Base-by-base conservation (phyloP, 2,888 invertebrate genomes). In the Platerodrilus igneus region DNA sequence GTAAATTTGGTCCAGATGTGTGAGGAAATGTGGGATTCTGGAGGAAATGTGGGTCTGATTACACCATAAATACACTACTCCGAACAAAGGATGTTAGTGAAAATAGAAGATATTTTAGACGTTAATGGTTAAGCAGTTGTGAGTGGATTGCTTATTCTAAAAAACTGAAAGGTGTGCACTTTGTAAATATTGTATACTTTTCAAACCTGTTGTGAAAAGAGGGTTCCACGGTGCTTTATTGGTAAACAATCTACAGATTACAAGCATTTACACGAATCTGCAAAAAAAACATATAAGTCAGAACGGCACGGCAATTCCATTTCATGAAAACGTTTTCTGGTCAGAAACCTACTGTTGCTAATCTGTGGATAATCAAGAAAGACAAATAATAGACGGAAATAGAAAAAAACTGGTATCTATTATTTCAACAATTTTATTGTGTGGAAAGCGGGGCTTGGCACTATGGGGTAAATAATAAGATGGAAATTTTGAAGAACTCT, bases 191-290 rank as follows among this genome's bases (percentile, higher is more conserved):
- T 57, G 53, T 45, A 48, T 52, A 10, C 37, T 58, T 20, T 59
- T 57, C 39, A 46, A 45, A 25, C 53, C 52, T 20, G 21, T 14
- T 35, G 26, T 35, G 20, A 27, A 48, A 11, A 50, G 46, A 47
- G 55, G 55, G 11, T 35, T 53, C 35, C 48, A 50, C 32, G 51
- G 53, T 23, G 45, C 42, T 53, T 59, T 41, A 53, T 55, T 29
- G 41, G 53, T 31, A 50, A 43, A 33, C 37, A 51, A 44, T 55
- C 50, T 31, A 41, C 26, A 26, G 46, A 52, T 25, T 57, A 51
- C 42, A 56, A 58, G 45, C 30, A 55, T 41, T 42, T 58, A 14
- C 52, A 53, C 37, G 52, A 53, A 29, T 11, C 39, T 20, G 51
- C 45, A n/a, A n/a, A n/a, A 30, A 45, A 47, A 50, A 44, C 48